Conservation (phyloP, 2,113 vertebrate species). For the Corythornis vintsioides region DNA sequence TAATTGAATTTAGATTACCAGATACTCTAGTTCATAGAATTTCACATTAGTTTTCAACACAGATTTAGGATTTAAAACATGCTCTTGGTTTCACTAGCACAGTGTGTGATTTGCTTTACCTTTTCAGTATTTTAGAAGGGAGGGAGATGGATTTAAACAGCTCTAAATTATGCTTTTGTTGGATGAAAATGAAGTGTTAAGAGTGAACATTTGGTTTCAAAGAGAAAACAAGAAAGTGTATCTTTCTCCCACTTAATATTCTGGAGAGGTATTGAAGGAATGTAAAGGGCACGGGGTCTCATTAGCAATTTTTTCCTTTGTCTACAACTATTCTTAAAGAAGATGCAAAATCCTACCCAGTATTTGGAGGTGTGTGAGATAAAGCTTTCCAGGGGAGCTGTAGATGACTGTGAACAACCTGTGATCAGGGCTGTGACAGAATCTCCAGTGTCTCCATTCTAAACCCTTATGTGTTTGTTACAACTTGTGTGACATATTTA, state of each 20-base stretch:
- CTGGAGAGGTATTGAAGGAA: not conserved
- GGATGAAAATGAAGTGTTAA: not conserved
- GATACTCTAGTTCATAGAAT: not conserved
- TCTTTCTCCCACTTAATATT: not conserved
- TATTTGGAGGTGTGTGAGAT: not conserved
- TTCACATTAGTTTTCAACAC: not conserved
- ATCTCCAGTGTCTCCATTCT: not conserved
- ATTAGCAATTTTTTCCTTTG: not conserved
- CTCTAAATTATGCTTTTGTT: not conserved
- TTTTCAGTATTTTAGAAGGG: not conserved
- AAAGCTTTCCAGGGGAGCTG: not conserved
- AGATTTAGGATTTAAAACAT: not conserved
- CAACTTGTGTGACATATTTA: not conserved
- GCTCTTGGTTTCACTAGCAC: not conserved
- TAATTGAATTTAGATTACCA: not conserved
- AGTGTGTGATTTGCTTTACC: not conserved
- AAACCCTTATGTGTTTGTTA: not conserved
- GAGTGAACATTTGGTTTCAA: not conserved
- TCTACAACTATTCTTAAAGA: not conserved
- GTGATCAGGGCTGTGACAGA: not conserved
- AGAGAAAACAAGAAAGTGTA: not conserved
- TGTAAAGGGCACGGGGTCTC: not conserved
- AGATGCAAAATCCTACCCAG: not conserved
- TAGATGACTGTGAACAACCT: not conserved
- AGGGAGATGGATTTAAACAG: not conserved